Conservation (phyloP, 2,113 vertebrate species). For the Tretioscincus oriximinensis region DNA sequence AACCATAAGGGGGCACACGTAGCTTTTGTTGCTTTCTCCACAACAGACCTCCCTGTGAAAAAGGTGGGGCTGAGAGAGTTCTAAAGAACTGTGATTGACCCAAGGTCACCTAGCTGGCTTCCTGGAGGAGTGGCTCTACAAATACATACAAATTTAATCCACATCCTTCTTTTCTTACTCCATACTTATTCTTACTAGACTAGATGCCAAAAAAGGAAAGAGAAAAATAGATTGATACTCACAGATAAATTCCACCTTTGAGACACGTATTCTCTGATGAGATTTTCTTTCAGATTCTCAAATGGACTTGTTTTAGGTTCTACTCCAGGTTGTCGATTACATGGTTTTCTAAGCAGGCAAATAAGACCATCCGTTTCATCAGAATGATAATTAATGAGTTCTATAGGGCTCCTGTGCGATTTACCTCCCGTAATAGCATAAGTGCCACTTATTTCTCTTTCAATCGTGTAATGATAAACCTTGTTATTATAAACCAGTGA, state of each 20-base stretch:
- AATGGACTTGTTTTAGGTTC: slow-evolving; percentile 92
- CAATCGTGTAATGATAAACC: slow-evolving; percentile 94
- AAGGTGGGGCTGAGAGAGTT: too few relatives aligned
- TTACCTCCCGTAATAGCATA: slow-evolving; percentile 91
- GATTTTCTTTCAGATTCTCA: slow-evolving; percentile 92
- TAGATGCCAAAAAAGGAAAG: not conserved
- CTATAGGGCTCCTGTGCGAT: slow-evolving; percentile 80
- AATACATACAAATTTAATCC: not conserved
- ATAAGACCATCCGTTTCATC: slow-evolving; percentile 88
- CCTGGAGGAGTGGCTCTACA: too few relatives aligned
- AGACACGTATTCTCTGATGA: slow-evolving; percentile 91
- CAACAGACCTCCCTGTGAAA: too few relatives aligned
- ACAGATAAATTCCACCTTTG: slow-evolving; percentile 95
- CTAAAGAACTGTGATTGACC: too few relatives aligned
- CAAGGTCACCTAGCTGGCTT: too few relatives aligned
- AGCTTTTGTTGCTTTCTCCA: too few relatives aligned
- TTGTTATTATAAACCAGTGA: slow-evolving; percentile 79
- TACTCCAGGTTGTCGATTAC: slow-evolving; percentile 82
- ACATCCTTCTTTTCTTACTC: too few relatives aligned
- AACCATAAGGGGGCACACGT: too few relatives aligned
- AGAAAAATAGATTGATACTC: slow-evolving; percentile 31
- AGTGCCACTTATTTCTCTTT: slow-evolving; percentile 83
- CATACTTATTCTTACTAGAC: not conserved
- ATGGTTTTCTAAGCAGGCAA: slow-evolving; percentile 86
- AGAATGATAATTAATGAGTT: slow-evolving; percentile 88